phyloP scores from a whole-genome alignment of 2,888 invertebrate genomes.

The Neelides folsomi region DNA sequence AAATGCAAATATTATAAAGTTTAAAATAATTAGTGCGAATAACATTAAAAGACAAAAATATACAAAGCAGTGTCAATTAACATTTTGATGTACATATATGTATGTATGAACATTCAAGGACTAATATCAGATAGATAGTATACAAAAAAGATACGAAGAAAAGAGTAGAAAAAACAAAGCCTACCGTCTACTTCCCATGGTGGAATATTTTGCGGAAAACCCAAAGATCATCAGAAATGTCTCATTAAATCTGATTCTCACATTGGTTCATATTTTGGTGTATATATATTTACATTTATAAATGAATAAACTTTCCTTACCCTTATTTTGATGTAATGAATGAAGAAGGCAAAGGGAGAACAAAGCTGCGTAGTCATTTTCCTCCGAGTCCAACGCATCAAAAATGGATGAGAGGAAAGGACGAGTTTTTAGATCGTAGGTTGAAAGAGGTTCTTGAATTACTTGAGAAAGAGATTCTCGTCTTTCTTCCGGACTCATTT shows the following conservation, averaged over 20 bases:
- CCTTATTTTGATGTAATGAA: constrained; percentile 84
- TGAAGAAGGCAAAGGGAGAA: constrained; percentile 83
- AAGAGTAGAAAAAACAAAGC: constrained; percentile 1
- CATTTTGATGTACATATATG: no score
- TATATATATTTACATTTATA: no score
- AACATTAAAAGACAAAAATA: no score
- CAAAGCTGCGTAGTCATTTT: constrained; percentile 87
- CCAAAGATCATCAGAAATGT: constrained; percentile 2
- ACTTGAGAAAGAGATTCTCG: no score
- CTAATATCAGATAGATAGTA: no score
- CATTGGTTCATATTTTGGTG: no score
- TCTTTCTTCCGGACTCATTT: no score
- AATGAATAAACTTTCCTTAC: no score
- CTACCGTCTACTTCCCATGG: constrained; percentile 22
- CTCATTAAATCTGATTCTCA: no score
- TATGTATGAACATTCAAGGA: no score
- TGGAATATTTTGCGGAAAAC: constrained; percentile 15
- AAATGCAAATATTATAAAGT: constrained; percentile 33
- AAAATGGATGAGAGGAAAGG: constrained; percentile 82
- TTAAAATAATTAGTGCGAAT: constrained; percentile 24
- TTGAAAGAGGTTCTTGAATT: not conserved
- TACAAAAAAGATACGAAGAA: no score
- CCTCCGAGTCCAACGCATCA: constrained; percentile 70
- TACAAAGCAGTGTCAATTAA: no score
- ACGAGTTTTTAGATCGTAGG: constrained; percentile 37